Evolutionary conservation across 2,797 vertebrate genomes (phyloP).

Genomic region (Sebastes jordani): DNA sequence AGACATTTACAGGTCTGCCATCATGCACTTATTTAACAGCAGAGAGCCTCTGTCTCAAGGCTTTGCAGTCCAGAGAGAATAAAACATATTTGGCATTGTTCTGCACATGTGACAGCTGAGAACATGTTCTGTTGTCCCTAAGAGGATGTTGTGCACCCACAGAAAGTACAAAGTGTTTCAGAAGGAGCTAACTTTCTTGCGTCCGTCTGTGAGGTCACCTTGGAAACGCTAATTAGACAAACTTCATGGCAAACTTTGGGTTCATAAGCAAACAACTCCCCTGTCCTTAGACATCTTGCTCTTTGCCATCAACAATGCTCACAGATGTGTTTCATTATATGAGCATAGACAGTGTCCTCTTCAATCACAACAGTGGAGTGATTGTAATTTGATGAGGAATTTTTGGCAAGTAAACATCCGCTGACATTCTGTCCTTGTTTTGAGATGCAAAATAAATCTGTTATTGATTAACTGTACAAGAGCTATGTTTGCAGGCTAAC

Average conservation of each 20-base stretch:
- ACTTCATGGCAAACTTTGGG: not conserved
- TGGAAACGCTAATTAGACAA: not conserved
- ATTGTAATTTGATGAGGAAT: constrained; percentile 37
- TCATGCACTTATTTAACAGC: constrained; percentile 40
- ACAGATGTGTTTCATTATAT: constrained; percentile 23
- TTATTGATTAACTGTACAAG: constrained; percentile 47
- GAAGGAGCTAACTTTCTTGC: not conserved
- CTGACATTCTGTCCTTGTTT: constrained; percentile 61
- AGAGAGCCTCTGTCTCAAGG: constrained; percentile 27
- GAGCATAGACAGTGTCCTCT: constrained; percentile 23
- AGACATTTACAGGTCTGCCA: constrained; percentile 56
- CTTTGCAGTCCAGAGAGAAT: constrained; percentile 20
- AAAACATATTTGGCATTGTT: not conserved
- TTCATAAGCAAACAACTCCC: not conserved
- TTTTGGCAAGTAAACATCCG: constrained; percentile 50
- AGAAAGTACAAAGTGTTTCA: not conserved
- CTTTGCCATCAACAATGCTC: not conserved
- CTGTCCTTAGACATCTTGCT: constrained; percentile 8
- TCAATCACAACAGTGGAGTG: not conserved
- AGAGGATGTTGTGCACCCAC: not conserved
- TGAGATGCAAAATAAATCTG: constrained; percentile 53
- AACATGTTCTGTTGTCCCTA: not conserved
- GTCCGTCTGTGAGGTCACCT: not conserved
- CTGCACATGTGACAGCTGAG: not conserved
- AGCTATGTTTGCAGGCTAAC: constrained; percentile 17